These are phyloP conservation scores for Tipula vernalis DNA, from an alignment of 2,888 invertebrate species.

Conservation along the genomic window DNA sequence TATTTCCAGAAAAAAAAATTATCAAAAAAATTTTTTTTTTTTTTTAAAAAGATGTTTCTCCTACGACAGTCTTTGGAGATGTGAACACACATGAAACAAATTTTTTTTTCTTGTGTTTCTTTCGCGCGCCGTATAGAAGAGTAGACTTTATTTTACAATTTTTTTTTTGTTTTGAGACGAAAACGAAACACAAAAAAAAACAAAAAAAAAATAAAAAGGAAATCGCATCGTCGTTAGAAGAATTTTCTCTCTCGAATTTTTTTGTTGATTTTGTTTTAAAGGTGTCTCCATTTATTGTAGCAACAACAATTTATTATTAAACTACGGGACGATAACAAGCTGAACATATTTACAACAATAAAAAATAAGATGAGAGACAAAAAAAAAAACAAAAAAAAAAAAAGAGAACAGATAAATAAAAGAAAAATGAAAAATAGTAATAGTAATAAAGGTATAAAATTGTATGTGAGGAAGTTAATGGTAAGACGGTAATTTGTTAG, in stretches of 20 bases:
- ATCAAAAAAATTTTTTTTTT: background rate
- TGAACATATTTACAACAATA: background rate
- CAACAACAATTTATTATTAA: background rate
- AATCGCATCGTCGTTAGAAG: slow-evolving; percentile 1
- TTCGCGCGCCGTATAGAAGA: background rate
- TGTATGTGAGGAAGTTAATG: background rate
- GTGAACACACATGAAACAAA: slow-evolving; percentile 15
- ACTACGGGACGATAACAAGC: background rate
- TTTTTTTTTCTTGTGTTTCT: background rate
- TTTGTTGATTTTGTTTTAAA: background rate
- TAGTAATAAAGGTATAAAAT: background rate
- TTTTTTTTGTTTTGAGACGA: background rate
- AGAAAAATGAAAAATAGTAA: background rate
- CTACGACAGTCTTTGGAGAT: slow-evolving; percentile 22
- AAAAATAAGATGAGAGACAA: background rate
- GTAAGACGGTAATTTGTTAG: background rate
- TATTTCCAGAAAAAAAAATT: background rate
- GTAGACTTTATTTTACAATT: background rate
- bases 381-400: background rate
- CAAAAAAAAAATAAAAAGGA: slow-evolving; percentile 7
- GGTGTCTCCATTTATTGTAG: slow-evolving; percentile 4
- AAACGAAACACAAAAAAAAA: background rate
- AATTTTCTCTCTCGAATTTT: slow-evolving; percentile 4
- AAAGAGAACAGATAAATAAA: slow-evolving; percentile 8
- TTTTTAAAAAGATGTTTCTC: slow-evolving; percentile 19